Evolutionary conservation across 2,888 invertebrate genomes (phyloP).

Genomic region (Cepaea hortensis): DNA sequence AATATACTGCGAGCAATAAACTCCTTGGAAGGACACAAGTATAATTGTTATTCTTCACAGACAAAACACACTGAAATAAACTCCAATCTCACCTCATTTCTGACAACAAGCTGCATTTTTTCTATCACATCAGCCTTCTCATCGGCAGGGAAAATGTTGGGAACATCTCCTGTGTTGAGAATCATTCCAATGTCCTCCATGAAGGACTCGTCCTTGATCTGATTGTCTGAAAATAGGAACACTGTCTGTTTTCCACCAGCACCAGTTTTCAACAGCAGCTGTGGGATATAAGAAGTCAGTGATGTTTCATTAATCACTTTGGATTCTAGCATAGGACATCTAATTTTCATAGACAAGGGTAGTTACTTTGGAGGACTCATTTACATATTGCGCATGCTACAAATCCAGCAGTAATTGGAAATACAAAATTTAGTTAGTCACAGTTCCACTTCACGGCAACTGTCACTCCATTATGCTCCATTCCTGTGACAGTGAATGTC

Average conservation of each 20-base stretch:
- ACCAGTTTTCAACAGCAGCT: constrained; percentile 75
- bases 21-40: background rate
- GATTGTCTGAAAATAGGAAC: constrained; percentile 76
- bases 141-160: constrained; percentile 76
- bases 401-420: no score
- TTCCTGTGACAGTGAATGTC: no score
- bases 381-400: no score
- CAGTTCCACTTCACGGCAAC: no score
- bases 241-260: constrained; percentile 75
- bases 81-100: constrained; percentile 70
- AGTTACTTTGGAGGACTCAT: no score
- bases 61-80: background rate
- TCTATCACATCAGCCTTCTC: constrained; percentile 77
- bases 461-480: no score
- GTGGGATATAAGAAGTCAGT: constrained; percentile 22
- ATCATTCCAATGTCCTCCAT: constrained; percentile 78
- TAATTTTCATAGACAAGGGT: no score
- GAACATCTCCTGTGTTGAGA: constrained; percentile 77
- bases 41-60: background rate
- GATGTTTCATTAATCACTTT: no score
- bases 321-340: no score
- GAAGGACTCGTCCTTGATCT: constrained; percentile 77
- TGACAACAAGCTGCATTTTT: constrained; percentile 76
- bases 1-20: no score
- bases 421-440: no score